A percentile compares a stretch with the other conserved stretches of the same genome.
Conservation (phyloP, 2,797 vertebrate species). For the Corythornis leucogaster region DNA sequence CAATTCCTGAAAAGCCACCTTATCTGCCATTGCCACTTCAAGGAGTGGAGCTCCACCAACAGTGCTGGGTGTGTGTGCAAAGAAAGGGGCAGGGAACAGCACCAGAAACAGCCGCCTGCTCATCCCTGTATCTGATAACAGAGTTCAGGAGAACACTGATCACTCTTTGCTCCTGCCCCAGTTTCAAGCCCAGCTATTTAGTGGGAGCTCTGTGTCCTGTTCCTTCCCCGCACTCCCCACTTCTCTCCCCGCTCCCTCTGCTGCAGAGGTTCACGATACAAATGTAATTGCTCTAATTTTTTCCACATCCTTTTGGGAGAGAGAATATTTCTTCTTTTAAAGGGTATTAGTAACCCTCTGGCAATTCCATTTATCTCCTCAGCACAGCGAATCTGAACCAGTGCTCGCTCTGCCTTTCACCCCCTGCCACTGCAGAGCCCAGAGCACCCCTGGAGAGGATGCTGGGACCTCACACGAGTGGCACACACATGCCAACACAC, state of each 20-base stretch:
- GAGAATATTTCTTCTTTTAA: slow-evolving; percentile 69
- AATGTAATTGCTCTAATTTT: slow-evolving; percentile 76
- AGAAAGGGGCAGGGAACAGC: background rate
- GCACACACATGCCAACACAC: background rate
- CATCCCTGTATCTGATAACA: background rate
- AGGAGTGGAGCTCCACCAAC: background rate
- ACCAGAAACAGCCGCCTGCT: background rate
- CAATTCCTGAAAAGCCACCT: background rate
- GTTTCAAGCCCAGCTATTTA: slow-evolving; percentile 32
- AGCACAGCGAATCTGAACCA: slow-evolving; percentile 26
- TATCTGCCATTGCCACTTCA: background rate
- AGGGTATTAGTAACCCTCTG: slow-evolving; percentile 75
- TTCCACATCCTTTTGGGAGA: slow-evolving; percentile 62
- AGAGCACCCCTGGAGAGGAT: slow-evolving; percentile 3
- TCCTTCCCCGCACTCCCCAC: background rate
- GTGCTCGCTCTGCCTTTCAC: background rate
- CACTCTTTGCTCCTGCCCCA: slow-evolving; percentile 1
- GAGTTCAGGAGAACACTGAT: background rate
- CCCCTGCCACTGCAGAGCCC: accelerated
- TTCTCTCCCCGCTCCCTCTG: slow-evolving; percentile 45
- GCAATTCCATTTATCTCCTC: slow-evolving; percentile 74
- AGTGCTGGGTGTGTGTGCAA: background rate
- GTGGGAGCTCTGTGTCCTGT: background rate
- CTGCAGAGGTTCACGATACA: slow-evolving; percentile 64
- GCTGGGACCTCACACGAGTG: background rate